Conservation (phyloP, 1,140 invertebrate species). For the Tetraneura akinire region DNA sequence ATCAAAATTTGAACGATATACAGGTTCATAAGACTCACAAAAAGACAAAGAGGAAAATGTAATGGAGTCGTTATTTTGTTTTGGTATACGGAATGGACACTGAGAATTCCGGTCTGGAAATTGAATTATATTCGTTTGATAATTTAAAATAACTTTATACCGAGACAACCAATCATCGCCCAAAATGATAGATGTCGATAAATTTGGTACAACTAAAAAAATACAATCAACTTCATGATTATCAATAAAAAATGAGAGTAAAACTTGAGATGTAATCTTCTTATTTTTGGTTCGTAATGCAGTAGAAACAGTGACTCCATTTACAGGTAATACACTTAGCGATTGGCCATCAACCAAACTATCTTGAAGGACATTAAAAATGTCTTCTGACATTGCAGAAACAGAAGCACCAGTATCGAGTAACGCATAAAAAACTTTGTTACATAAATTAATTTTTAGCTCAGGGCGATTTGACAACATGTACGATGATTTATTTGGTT, state of each 20-base stretch:
- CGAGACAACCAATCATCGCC: background rate
- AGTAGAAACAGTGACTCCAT: background rate
- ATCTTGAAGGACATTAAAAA: background rate
- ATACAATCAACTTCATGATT: background rate
- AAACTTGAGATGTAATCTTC: background rate
- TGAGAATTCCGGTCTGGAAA: background rate
- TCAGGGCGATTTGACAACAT: background rate
- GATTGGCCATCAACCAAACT: background rate
- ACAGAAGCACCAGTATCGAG: background rate
- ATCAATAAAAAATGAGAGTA: background rate
- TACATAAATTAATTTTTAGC: background rate
- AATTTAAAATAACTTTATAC: background rate
- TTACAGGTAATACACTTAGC: background rate
- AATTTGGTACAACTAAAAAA: background rate
- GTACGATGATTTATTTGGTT: background rate
- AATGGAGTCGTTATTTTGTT: background rate
- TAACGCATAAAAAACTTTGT: background rate
- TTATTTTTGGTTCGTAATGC: background rate
- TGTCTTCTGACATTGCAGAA: background rate
- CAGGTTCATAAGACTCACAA: background rate
- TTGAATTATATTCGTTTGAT: background rate
- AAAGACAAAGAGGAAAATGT: background rate
- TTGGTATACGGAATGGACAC: background rate
- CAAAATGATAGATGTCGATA: background rate
- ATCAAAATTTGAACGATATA: background rate